phyloP scores from a whole-genome alignment of 2,113 vertebrate species.

The Myrmophylax atrothorax region DNA sequence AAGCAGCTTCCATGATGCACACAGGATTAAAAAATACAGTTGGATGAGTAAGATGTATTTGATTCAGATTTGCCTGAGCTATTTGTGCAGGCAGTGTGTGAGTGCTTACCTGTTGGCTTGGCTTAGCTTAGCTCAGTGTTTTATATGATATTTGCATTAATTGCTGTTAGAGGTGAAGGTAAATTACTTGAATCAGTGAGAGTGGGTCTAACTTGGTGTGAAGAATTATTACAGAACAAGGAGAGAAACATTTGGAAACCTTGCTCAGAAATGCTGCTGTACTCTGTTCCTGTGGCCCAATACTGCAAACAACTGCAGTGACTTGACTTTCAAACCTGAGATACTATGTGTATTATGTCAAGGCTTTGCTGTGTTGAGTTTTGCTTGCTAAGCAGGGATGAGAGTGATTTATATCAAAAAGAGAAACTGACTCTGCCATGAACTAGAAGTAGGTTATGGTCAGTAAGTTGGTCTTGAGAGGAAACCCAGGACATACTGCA shows the following conservation, averaged over 20 bases:
- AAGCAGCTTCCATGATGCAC: background rate
- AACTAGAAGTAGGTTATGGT: background rate
- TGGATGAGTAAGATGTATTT: background rate
- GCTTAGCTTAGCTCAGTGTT: background rate
- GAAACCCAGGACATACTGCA: background rate
- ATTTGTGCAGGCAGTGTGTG: background rate
- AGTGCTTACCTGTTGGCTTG: background rate
- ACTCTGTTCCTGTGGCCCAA: background rate
- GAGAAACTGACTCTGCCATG: background rate
- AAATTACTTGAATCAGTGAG: background rate
- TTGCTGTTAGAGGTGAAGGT: background rate
- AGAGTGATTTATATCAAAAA: background rate
- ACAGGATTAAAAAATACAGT: background rate
- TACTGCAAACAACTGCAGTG: background rate
- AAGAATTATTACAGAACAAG: background rate
- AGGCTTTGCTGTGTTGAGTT: background rate
- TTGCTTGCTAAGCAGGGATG: background rate
- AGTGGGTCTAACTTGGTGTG: background rate
- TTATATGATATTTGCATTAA: background rate
- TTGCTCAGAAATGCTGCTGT: background rate
- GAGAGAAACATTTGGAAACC: background rate
- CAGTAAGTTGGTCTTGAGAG: background rate
- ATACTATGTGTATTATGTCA: background rate
- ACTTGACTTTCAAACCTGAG: background rate
- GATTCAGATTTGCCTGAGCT: background rate